Percentiles rank a stretch among this genome's conserved stretches.
These are phyloP conservation scores for Helarctos malayanus DNA, from an alignment of 2,797 vertebrate species.

Conservation along the genomic window DNA sequence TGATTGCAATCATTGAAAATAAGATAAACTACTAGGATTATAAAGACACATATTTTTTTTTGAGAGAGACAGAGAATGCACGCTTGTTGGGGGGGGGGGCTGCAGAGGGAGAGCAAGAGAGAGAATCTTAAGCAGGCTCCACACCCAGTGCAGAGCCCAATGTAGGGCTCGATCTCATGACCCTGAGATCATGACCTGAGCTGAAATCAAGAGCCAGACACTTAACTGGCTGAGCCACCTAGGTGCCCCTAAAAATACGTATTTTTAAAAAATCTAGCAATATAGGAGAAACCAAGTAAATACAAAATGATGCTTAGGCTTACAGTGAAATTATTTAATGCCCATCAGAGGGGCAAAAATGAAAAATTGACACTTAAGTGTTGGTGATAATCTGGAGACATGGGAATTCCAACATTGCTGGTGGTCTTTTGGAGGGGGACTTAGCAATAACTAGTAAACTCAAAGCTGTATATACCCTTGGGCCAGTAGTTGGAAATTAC, in stretches of 20 bases:
- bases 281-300: background rate
- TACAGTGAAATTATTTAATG: background rate
- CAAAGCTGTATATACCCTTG: background rate
- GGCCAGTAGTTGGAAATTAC: background rate
- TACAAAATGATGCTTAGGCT: background rate
- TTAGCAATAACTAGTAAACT: slow-evolving; percentile 24
- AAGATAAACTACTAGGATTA: background rate
- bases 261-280: background rate
- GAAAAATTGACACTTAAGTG: background rate
- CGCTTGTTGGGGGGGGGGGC: background rate
- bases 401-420: background rate
- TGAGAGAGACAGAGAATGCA: background rate
- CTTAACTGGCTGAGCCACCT: background rate
- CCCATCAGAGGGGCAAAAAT: background rate
- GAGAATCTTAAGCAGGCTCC: background rate
- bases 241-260: background rate
- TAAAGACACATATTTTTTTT: background rate
- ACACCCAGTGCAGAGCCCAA: no score
- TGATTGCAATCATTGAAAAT: background rate
- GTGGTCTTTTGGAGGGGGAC: background rate
- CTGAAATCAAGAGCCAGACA: background rate
- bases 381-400: background rate
- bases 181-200: background rate
- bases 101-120: background rate
- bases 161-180: background rate